Evolutionary conservation across 2,888 invertebrate species (phyloP), one percentile per base, ranked within the genome.

Genomic region (Dusona sp.): DNA sequence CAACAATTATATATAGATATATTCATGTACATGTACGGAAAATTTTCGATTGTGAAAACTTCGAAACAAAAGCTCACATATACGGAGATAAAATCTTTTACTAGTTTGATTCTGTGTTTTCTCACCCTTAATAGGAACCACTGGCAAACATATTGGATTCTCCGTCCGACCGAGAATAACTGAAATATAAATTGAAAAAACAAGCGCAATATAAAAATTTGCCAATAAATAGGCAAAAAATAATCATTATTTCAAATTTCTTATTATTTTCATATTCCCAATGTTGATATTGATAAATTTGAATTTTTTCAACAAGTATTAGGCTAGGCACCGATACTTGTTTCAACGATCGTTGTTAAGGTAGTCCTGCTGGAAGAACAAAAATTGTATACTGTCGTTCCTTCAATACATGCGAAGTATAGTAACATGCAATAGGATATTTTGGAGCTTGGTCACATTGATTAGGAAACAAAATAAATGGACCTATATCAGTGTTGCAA

Each of bases 31-130:
- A 48, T 25, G 16, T 25, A 70, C 29, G 29, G 29, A 48, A 48
- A 7, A 70, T 48, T 25, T 48, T 70, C 33, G 29, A 70, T 70
- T 48, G 3, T 25, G 13, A 33, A 25, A 9, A 19, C 16, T 8
- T 48, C 19, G 19, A 70, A 70, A 38, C 7, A 16, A 33, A 48
- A 68, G 9, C 22, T 25, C 38, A 68, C 42, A 42, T 38, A 13
- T 38, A 42, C 13, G 33, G 29, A 48, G 70, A 33, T 33, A 25
- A 13, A 70, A 70, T n/a, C 45, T 19, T 70, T 70, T 16, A 4
- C 48, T 48, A 70, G 16, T 48, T 29, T 48, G 70, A 70, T 70
- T 70, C 48, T 68, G 48, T 13, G 7, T 72, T 22, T 36, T 51
- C 36, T 36, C 33, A 54, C 72, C 22, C 33, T n/a, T 3, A n/a